Evolutionary conservation across 1,140 invertebrate genomes (phyloP), one percentile per base, ranked within the genome.

Genomic region (Glossosoma conforme): DNA sequence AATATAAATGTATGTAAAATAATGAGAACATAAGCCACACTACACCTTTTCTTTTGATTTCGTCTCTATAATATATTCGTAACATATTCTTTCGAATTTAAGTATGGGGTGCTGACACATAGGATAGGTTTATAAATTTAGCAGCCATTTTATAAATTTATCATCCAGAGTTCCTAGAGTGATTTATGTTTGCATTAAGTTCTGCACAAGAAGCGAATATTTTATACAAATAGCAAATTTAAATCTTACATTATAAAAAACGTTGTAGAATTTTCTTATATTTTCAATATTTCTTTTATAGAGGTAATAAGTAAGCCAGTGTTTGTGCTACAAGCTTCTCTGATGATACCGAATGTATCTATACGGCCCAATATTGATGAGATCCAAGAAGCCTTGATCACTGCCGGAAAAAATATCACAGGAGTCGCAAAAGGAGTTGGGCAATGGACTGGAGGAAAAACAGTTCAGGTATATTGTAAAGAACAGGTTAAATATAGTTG

Each of bases 351-450:
- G 1, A 85, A 87, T 61, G 87, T 97, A 22, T 80, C 83, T 1
- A 87, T 97, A 42, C 84, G 86, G 54, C 93, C 93, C 30, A 91
- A 81, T 57, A 68, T 97, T 44, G 92, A 95, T 53, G 91, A 96
- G 51, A 85, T 97, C 20, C 93, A 97, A 72, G 91, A 95, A 55
- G 82, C 86, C 13, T 73, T 97, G n/a, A 81, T 86, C 18, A 77
- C 83, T 22, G 86, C 86, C 15, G 91, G 91, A 6, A 89, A 87
- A 72, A 83, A 82, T 44, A 91, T 97, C 42, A 83, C 91, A 2
- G 83, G 85, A 18, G 86, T 94, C 18, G 81, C 89, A 1, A 95
- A 91, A 73, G 91, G 92, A 14, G 89, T 97, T 33, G 83, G 85
- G 2, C 91, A 93, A 65, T 97, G 93, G 94, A 84, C 82, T 36